These are phyloP conservation scores for Malthinus flaveolus DNA, from an alignment of 2,888 invertebrate genomes.

Conservation along the genomic window DNA sequence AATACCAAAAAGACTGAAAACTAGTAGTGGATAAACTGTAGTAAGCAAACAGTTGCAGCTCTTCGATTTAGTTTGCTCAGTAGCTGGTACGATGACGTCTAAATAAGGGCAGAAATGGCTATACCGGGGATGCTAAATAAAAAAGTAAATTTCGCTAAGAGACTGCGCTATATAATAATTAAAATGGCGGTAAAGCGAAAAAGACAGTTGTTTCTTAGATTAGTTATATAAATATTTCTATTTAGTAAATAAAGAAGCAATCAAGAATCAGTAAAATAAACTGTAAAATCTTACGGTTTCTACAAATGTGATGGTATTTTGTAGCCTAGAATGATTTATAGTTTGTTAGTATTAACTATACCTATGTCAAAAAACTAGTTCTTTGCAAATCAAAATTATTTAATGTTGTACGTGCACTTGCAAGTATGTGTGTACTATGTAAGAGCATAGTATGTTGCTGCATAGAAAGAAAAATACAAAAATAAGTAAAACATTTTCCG, in stretches of 20 bases:
- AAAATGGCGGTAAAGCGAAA: neutral
- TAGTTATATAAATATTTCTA: slow-evolving; percentile 2
- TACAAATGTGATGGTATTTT: slow-evolving; percentile 13
- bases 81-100: too few relatives aligned
- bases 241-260: slow-evolving; percentile 14
- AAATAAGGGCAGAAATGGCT: too few relatives aligned
- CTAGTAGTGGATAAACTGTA: too few relatives aligned
- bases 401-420: neutral
- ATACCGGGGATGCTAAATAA: neutral
- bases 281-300: slow-evolving; percentile 24
- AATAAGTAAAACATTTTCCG: too few relatives aligned
- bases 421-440: too few relatives aligned
- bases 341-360: neutral
- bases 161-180: neutral
- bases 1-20: too few relatives aligned
- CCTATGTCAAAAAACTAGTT: slow-evolving; percentile 3
- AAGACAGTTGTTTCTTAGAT: neutral
- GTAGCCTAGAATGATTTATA: slow-evolving; percentile 8
- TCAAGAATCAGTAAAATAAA: slow-evolving; percentile 9
- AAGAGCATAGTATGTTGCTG: too few relatives aligned
- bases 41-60: too few relatives aligned
- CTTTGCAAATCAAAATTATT: neutral
- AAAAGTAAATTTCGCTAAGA: neutral
- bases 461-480: too few relatives aligned
- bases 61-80: too few relatives aligned